Percentiles rank a stretch among this genome's conserved stretches.
These are phyloP conservation scores for Eublepharis macularius DNA, from an alignment of 2,113 vertebrate species.

Conservation along the genomic window DNA sequence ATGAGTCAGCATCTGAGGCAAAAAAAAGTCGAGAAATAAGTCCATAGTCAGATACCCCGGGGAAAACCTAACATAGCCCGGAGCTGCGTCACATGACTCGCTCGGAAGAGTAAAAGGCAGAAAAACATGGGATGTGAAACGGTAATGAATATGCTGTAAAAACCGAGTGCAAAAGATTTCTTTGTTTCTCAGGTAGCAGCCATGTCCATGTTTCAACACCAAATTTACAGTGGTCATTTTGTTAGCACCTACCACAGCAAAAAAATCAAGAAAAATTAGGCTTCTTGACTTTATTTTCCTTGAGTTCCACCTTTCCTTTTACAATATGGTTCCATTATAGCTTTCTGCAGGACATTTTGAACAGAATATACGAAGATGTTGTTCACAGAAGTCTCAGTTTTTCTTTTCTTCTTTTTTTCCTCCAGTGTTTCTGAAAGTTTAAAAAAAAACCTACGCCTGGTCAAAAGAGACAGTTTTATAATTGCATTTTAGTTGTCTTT, in stretches of 20 bases:
- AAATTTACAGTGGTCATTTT: constrained; percentile 59
- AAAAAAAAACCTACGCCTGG: constrained; percentile 48
- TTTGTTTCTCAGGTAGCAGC: constrained; percentile 51
- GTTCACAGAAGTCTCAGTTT: constrained; percentile 32
- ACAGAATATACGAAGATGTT: constrained; percentile 57
- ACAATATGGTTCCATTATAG: constrained; percentile 65
- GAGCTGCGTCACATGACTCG: too few species aligned
- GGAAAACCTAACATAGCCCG: too few species aligned
- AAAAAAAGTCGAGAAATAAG: too few species aligned
- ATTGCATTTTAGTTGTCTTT: constrained; percentile 71
- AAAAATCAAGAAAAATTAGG: constrained; percentile 62
- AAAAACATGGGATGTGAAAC: too few species aligned
- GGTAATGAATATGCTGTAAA: too few species aligned
- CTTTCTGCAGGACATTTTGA: constrained; percentile 58
- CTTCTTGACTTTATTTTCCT: constrained; percentile 52
- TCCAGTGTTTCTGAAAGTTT: constrained; percentile 58
- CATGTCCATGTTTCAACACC: constrained; percentile 71
- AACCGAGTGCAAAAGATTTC: too few species aligned
- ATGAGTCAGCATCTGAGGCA: too few species aligned
- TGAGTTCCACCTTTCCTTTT: constrained; percentile 49
- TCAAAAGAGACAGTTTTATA: constrained; percentile 69
- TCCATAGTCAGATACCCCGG: too few species aligned
- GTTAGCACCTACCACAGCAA: constrained; percentile 21
- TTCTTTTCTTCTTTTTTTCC: constrained; percentile 21
- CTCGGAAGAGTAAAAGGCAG: too few species aligned